A percentile compares a stretch with the other conserved stretches of the same genome.
Conservation (phyloP, 2,888 invertebrate genomes). For the Galerucella pusilla region DNA sequence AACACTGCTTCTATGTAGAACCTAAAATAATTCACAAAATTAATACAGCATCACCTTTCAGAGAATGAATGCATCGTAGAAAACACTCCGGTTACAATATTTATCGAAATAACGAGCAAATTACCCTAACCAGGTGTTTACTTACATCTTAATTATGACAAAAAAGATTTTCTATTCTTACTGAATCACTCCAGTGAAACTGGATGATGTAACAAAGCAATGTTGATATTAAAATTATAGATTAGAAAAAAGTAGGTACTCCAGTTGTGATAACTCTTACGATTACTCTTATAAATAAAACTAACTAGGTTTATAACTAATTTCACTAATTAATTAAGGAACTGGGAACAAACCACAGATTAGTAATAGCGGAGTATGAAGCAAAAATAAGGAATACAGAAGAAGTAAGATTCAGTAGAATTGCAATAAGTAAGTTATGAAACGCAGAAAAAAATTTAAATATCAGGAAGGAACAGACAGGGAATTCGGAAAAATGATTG, state of each 20-base stretch:
- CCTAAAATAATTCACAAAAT: slow-evolving; percentile 4
- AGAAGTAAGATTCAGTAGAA: no score
- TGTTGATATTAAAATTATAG: not conserved
- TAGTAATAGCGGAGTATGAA: no score
- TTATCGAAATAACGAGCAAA: not conserved
- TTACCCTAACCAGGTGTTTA: not conserved
- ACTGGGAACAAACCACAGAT: no score
- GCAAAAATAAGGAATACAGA: no score
- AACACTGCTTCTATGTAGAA: not conserved
- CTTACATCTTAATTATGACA: not conserved
- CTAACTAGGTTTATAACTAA: no score
- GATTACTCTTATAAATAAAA: no score
- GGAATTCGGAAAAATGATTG: no score
- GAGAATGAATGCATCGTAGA: not conserved
- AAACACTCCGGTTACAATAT: slow-evolving; percentile 3
- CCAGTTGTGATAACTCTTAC: no score
- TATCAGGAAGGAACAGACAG: no score
- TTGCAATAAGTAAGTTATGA: no score
- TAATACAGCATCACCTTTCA: not conserved
- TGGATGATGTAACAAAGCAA: not conserved
- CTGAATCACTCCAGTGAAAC: not conserved
- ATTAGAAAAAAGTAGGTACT: not conserved
- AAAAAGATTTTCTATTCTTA: not conserved
- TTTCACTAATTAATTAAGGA: no score
- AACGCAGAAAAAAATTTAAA: no score